Percentiles rank a stretch among this genome's conserved stretches.
Evolutionary conservation across 1,140 invertebrate species (phyloP).

Genomic region (Lordiphosa mommai): DNA sequence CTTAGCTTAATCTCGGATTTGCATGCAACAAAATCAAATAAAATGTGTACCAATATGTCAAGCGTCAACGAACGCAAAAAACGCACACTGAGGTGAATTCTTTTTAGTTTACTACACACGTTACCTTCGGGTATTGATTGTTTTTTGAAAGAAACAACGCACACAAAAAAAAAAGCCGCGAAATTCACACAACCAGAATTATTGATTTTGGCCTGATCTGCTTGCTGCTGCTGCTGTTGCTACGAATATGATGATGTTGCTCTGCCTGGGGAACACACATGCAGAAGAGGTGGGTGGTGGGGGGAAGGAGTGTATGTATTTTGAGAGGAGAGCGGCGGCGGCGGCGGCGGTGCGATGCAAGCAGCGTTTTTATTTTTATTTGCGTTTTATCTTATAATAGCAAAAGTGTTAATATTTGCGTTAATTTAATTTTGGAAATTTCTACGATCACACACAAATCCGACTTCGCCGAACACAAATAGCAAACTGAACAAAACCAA

Average conservation of each 20-base stretch:
- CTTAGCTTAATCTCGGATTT: conserved; percentile 20
- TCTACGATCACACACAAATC: conserved; percentile 30
- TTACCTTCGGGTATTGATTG: conserved; percentile 76
- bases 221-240: conserved; percentile 29
- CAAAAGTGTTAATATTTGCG: conserved; percentile 31
- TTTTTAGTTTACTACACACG: conserved; percentile 60
- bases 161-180: conserved; percentile 71
- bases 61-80: conserved; percentile 71
- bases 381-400: conserved; percentile 23
- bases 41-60: conserved; percentile 74
- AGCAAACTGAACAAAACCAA: conserved; percentile 15
- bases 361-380: conserved; percentile 14
- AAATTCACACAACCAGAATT: conserved; percentile 71
- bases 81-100: conserved; percentile 68
- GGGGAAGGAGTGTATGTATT: not conserved
- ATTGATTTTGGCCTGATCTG: conserved; percentile 62
- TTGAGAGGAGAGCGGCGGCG: conserved; percentile 10
- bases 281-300: not conserved
- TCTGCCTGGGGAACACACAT: conserved; percentile 27
- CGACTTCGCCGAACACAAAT: conserved; percentile 31
- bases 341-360: conserved; percentile 7
- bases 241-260: too few species aligned
- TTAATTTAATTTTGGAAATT: conserved; percentile 17
- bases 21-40: conserved; percentile 42
- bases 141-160: conserved; percentile 59